A percentile compares a stretch with the other conserved stretches of the same genome.
phyloP scores from a whole-genome alignment of 2,888 invertebrate genomes.

The Ophioninae sp. region DNA sequence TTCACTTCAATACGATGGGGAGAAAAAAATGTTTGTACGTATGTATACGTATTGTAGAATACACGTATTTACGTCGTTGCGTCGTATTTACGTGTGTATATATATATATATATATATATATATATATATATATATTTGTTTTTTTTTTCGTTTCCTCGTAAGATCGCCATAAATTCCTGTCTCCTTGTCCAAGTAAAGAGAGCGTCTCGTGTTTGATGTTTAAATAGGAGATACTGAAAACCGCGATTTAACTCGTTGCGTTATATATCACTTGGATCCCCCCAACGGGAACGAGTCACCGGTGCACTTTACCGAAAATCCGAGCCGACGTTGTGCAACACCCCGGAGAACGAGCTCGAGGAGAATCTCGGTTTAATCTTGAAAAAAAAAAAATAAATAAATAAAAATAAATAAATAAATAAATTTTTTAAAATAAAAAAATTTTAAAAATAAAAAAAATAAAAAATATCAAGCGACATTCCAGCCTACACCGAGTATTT shows the following conservation, averaged over 20 bases:
- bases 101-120: not conserved
- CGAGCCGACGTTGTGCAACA: constrained; percentile 2
- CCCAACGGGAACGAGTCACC: constrained; percentile 5
- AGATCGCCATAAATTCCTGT: constrained; percentile 55
- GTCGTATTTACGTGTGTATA: no score
- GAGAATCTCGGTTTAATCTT: not conserved
- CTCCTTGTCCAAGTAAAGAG: constrained; percentile 38
- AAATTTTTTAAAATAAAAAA: no score
- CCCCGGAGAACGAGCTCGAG: not conserved
- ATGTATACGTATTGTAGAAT: constrained; percentile 4
- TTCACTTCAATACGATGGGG: not conserved
- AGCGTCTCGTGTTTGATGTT: constrained; percentile 50
- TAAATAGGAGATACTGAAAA: constrained; percentile 56
- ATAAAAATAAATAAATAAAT: no score
- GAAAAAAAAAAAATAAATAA: not conserved
- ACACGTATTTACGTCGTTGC: no score
- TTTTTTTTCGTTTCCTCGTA: constrained; percentile 49
- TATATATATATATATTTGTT: no score
- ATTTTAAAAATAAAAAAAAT: no score
- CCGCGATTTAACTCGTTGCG: constrained; percentile 25
- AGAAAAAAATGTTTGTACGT: constrained; percentile 40
- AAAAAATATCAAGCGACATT: no score
- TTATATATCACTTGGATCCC: constrained; percentile 19
- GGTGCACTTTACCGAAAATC: constrained; percentile 27
- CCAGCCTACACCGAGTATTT: no score